phyloP scores from a whole-genome alignment of 2,113 vertebrate species.

The Malaclemys terrapin region DNA sequence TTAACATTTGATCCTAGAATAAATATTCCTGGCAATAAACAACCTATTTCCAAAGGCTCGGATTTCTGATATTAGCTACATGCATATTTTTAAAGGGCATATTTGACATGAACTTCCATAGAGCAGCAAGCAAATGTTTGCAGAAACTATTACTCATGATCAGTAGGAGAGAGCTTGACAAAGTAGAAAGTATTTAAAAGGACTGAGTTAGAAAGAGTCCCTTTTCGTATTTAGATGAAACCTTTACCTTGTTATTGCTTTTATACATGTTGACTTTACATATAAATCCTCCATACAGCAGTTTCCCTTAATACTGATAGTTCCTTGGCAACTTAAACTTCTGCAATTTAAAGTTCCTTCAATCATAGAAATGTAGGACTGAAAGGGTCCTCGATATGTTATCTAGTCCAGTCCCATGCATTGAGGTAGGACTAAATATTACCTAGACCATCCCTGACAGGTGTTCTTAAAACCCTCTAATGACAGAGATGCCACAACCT shows the following conservation, averaged over 20 bases:
- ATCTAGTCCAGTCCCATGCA: no score
- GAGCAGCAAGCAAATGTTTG: not conserved
- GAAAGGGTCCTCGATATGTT: not conserved
- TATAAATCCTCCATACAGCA: not conserved
- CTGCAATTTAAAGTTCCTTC: not conserved
- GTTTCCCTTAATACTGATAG: not conserved
- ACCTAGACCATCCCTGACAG: not conserved
- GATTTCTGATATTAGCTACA: not conserved
- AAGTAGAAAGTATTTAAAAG: not conserved
- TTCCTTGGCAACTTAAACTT: not conserved
- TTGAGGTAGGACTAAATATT: no score
- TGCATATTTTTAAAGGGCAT: not conserved
- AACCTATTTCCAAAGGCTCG: not conserved
- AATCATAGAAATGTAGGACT: not conserved
- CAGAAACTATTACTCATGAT: not conserved
- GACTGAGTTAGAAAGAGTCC: not conserved
- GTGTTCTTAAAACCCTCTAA: not conserved
- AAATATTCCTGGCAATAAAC: not conserved
- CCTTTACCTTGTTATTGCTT: not conserved
- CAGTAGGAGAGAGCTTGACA: not conserved
- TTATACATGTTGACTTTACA: not conserved
- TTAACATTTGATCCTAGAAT: not conserved
- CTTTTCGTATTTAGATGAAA: not conserved
- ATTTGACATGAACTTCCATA: not conserved
- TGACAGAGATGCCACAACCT: no score